Evolutionary conservation across 2,797 vertebrate species (phyloP).

Genomic region (Enteromius argenteus): DNA sequence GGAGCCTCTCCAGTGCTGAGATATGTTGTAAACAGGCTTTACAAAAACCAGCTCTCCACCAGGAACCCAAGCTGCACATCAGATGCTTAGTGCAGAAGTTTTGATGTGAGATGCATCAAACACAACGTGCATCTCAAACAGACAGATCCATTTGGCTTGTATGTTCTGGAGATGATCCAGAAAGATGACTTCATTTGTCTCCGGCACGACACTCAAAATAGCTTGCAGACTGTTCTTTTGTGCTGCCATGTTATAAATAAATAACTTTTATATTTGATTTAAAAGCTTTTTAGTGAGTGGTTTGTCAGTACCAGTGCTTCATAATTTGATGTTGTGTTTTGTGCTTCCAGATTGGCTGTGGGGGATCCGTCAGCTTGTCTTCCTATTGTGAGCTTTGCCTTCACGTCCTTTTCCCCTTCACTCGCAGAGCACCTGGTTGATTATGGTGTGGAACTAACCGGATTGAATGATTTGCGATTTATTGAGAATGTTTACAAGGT

Average conservation of each 20-base stretch:
- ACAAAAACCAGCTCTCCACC: slow-evolving; percentile 63
- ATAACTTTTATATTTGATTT: slow-evolving; percentile 13
- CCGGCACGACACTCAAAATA: slow-evolving; percentile 41
- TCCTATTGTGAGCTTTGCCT: slow-evolving; percentile 88
- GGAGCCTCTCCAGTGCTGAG: slow-evolving; percentile 22
- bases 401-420: slow-evolving; percentile 89
- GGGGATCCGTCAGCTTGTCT: slow-evolving; percentile 89
- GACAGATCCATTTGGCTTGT: slow-evolving; percentile 48
- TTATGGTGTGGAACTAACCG: slow-evolving; percentile 83
- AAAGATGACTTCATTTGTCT: slow-evolving; percentile 52
- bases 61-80: slow-evolving; percentile 55
- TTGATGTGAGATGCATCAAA: slow-evolving; percentile 60
- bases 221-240: slow-evolving; percentile 21
- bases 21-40: slow-evolving; percentile 64
- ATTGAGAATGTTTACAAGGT: slow-evolving; percentile 94
- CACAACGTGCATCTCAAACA: slow-evolving; percentile 16
- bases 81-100: slow-evolving; percentile 54
- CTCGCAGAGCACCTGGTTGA: slow-evolving; percentile 87
- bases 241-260: background rate
- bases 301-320: background rate
- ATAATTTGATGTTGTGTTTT: slow-evolving; percentile 10
- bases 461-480: slow-evolving; percentile 92
- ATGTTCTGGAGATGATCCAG: slow-evolving; percentile 42
- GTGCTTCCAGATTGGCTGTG: slow-evolving; percentile 81
- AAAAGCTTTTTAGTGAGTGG: slow-evolving; percentile 2